A percentile compares a stretch with the other conserved stretches of the same genome.
Conservation (phyloP, 2,888 invertebrate species). For the Terebella lapidaria region DNA sequence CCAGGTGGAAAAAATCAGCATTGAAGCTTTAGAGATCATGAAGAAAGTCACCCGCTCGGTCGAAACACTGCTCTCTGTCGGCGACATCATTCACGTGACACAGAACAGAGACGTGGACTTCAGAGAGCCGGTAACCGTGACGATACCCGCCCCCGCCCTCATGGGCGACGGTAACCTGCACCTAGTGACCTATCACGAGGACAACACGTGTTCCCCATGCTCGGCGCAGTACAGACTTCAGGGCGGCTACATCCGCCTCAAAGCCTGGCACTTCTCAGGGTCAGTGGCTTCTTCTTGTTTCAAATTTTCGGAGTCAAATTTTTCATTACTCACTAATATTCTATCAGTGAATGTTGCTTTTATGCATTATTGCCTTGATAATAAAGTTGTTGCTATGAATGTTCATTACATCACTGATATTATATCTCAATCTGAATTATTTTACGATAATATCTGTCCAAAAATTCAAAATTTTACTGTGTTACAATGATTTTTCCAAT, state of each 20-base stretch:
- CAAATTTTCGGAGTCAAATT: no score
- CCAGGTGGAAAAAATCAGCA: slow-evolving; percentile 24
- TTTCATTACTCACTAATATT: no score
- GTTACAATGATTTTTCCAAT: no score
- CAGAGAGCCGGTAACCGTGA: slow-evolving; percentile 32
- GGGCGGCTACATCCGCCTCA: slow-evolving; percentile 35
- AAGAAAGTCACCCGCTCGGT: slow-evolving; percentile 21
- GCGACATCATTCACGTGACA: slow-evolving; percentile 35
- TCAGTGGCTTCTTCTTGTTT: no score
- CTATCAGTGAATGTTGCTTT: no score
- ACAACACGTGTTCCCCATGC: slow-evolving; percentile 43
- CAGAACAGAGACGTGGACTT: slow-evolving; percentile 21
- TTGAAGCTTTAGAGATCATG: slow-evolving; percentile 15
- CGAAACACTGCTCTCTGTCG: slow-evolving; percentile 37
- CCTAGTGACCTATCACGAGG: slow-evolving; percentile 40
- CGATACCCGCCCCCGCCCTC: slow-evolving; percentile 38
- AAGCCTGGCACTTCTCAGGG: slow-evolving; percentile 44
- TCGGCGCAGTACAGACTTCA: slow-evolving; percentile 33
- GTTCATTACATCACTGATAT: no score
- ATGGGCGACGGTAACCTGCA: slow-evolving; percentile 34
- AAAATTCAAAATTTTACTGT: no score
- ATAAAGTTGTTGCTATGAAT: no score
- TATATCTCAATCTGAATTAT: no score
- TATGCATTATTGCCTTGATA: no score
- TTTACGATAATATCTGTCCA: no score